Percentiles rank a stretch among this genome's conserved stretches.
These are phyloP conservation scores for Falco cherrug DNA, from an alignment of 2,797 vertebrate species.

Conservation along the genomic window DNA sequence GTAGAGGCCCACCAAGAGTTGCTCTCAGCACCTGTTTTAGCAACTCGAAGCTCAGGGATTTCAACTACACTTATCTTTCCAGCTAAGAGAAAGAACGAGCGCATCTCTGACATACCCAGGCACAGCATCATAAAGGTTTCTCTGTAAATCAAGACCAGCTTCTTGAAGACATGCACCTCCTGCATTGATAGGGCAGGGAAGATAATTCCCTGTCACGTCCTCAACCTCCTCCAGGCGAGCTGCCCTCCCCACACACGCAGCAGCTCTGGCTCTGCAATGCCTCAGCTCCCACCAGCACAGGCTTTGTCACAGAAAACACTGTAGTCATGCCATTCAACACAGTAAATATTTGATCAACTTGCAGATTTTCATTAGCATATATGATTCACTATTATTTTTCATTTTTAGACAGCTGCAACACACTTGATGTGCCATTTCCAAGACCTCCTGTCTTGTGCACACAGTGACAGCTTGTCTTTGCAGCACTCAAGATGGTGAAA, in stretches of 20 bases:
- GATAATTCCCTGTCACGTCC: not conserved
- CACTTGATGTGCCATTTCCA: not conserved
- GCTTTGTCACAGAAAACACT: not conserved
- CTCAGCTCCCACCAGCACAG: not conserved
- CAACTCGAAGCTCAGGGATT: not conserved
- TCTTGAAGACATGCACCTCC: no score
- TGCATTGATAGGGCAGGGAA: not conserved
- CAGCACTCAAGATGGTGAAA: not conserved
- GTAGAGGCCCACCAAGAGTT: not conserved
- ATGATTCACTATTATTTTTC: not conserved
- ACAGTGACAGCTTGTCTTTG: not conserved
- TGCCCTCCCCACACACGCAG: not conserved
- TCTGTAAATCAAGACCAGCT: not conserved
- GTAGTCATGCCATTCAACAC: not conserved
- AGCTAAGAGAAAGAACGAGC: not conserved
- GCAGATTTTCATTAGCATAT: not conserved
- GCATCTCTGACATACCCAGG: rapidly evolving
- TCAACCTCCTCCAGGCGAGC: not conserved
- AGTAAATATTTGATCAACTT: not conserved
- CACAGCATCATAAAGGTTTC: not conserved
- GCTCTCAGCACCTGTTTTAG: not conserved
- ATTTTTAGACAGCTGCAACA: not conserved
- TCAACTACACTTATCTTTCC: not conserved
- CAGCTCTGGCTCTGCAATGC: not conserved
- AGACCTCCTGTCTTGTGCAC: not conserved